phyloP scores from a whole-genome alignment of 2,888 invertebrate genomes.

The Aradus depressus region DNA sequence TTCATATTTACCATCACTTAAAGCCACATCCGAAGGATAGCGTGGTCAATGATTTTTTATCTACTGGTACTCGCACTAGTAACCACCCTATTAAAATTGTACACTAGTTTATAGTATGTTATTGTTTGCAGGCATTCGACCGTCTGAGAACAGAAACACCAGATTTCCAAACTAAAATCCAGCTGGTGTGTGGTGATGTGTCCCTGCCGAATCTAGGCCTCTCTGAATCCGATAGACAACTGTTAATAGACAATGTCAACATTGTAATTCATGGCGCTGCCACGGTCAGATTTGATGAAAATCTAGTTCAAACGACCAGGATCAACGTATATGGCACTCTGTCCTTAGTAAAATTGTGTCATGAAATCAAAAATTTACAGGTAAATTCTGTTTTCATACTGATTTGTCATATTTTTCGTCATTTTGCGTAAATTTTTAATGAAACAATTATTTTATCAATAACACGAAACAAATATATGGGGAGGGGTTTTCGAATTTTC shows the following conservation, averaged over 20 bases:
- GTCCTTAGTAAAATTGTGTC: constrained; percentile 15
- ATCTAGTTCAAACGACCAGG: constrained; percentile 11
- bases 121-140: constrained; percentile 20
- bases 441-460: too few species aligned
- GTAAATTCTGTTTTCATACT: too few species aligned
- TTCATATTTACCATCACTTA: too few species aligned
- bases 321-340: constrained; percentile 21
- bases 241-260: constrained; percentile 15
- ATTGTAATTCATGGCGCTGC: constrained; percentile 24
- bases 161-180: constrained; percentile 15
- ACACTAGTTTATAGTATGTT: too few species aligned
- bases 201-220: constrained; percentile 13
- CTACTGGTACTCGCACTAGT: too few species aligned
- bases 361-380: constrained; percentile 19
- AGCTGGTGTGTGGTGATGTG: constrained; percentile 19
- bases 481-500: too few species aligned
- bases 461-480: too few species aligned
- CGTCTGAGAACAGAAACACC: constrained; percentile 10
- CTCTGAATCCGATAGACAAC: neutral
- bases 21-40: too few species aligned
- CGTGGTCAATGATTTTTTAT: too few species aligned
- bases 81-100: too few species aligned
- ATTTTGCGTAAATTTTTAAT: too few species aligned
- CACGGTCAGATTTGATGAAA: constrained; percentile 24
- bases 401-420: too few species aligned